phyloP scores from a whole-genome alignment of 2,888 invertebrate species.

The Ligdia adustata region DNA sequence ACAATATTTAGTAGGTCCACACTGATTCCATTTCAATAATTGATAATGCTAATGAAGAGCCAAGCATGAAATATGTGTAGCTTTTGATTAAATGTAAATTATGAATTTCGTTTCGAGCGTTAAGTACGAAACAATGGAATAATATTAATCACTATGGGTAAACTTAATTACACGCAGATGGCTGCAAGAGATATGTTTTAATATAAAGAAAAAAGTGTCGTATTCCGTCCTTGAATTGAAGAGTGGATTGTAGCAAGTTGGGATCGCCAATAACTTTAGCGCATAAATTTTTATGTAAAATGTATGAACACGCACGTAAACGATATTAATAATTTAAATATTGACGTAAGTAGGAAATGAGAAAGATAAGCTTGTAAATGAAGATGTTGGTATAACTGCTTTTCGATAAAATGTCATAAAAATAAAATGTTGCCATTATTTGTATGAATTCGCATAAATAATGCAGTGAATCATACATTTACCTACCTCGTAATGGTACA shows the following conservation, averaged over 20 bases:
- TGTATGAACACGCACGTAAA: background rate
- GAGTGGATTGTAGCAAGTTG: conserved; percentile 1
- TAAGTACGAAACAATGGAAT: conserved; percentile 26
- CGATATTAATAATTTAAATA: background rate
- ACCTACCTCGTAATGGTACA: too few relatives aligned
- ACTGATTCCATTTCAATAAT: conserved; percentile 67
- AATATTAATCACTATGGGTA: conserved; percentile 24
- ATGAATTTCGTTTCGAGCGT: conserved; percentile 23
- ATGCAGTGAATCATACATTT: too few relatives aligned
- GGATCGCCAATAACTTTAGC: background rate
- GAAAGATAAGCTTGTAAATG: too few relatives aligned
- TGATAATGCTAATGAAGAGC: conserved; percentile 69
- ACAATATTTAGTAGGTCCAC: conserved; percentile 57
- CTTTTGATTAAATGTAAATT: conserved; percentile 39
- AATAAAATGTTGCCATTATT: too few relatives aligned
- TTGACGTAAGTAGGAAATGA: background rate
- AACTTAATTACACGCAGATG: conserved; percentile 19
- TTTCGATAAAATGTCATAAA: too few relatives aligned
- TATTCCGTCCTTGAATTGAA: conserved; percentile 7
- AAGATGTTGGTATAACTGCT: too few relatives aligned
- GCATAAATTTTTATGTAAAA: background rate
- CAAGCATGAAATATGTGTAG: conserved; percentile 48
- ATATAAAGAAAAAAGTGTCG: background rate
- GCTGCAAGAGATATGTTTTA: conserved; percentile 7
- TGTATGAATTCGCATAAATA: too few relatives aligned